Evolutionary conservation across 2,888 invertebrate genomes (phyloP), one percentile per base, ranked within the genome.

Genomic region (Sialis lutaria): DNA sequence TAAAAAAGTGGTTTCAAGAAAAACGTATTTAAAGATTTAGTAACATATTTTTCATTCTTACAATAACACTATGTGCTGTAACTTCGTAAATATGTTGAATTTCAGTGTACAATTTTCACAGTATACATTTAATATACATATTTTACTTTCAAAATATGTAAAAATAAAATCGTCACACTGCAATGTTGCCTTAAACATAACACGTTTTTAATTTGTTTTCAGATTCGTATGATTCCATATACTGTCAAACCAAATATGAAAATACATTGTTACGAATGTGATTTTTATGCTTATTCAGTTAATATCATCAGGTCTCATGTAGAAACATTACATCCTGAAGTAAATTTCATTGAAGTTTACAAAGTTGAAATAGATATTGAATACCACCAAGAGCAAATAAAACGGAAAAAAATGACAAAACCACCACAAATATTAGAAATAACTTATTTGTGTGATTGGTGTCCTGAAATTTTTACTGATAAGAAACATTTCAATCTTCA

Each of bases 401-500:
- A 1, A 50, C 57, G 1, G 54, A 56, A 32, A 53, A 58, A 6
- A 49, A 54, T 5, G 53, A 57, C 10, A 54, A 55, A 12, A 47
- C 53, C 2, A 47, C 49, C 10, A 43, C 1, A 51, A 52, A 8
- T 51, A 52, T 35, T 51, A 5, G 33, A 12, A 33, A n/a, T n/a
- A n/a, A n/a, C 33, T 10, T 33, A 60, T 33, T 58, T 63, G 47
- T 54, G 59, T 47, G 32, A 40, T 13, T 56, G 60, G 63, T 60
- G 64, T 51, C 49, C 60, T 6, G 62, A 63, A 42, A 54, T 58
- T 2, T 64, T 62, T 46, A 55, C 59, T 1, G 55, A 57, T 3
- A 56, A 61, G 6, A 53, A 52, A 1, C 58, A 60, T n/a, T 58
- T 62, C 9, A 57, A 61, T 3, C 51, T 53, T 1, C 69, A 69